Evolutionary conservation across 2,888 invertebrate genomes (phyloP).

Genomic region (Autographa gamma): DNA sequence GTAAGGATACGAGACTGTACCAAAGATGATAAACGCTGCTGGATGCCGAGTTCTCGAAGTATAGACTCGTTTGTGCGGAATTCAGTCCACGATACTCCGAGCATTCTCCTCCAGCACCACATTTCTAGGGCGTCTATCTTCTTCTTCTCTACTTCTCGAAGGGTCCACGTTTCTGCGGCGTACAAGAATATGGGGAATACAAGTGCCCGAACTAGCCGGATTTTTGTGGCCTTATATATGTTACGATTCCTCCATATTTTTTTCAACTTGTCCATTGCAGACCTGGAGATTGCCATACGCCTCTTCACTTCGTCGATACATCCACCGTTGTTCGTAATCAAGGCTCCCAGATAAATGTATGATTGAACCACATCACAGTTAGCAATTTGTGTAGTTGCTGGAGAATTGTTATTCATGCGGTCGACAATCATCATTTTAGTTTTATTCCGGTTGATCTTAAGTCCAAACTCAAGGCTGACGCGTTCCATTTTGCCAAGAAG

Average conservation of each 20-base stretch:
- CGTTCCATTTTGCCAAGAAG: constrained; percentile 23
- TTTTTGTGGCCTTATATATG: too few relatives aligned
- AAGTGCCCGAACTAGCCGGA: too few relatives aligned
- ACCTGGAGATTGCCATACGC: background rate
- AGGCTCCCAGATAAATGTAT: background rate
- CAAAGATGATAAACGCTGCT: too few relatives aligned
- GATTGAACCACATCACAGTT: background rate
- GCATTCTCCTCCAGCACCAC: background rate
- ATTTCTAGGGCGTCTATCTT: background rate
- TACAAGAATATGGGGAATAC: background rate
- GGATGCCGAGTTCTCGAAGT: too few relatives aligned
- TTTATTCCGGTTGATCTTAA: constrained; percentile 28
- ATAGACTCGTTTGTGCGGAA: too few relatives aligned
- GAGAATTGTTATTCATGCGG: background rate
- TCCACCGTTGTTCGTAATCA: background rate
- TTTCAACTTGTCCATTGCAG: background rate
- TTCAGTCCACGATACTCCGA: too few relatives aligned
- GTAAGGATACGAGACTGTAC: too few relatives aligned
- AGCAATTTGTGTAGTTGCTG: background rate
- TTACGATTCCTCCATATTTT: background rate
- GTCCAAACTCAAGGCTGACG: constrained; percentile 22
- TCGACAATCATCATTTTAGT: constrained; percentile 24
- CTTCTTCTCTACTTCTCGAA: background rate
- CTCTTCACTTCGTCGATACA: background rate
- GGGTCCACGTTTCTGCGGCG: background rate